Evolutionary conservation across 2,797 vertebrate genomes (phyloP).

Genomic region (Tapirus indicus): DNA sequence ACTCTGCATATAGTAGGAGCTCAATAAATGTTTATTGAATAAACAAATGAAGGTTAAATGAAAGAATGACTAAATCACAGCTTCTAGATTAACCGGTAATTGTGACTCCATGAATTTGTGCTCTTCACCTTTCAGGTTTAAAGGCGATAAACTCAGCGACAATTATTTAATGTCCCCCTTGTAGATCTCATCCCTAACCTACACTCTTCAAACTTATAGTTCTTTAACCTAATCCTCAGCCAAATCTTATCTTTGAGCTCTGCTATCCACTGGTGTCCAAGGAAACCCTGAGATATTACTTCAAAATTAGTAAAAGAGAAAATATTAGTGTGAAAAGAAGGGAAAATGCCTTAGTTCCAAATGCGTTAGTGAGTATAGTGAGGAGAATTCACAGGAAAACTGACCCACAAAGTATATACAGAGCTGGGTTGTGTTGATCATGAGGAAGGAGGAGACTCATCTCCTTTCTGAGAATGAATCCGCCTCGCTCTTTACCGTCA

Average conservation of each 20-base stretch:
- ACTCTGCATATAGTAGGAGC: neutral
- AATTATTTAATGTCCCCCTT: neutral
- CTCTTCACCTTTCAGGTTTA: neutral
- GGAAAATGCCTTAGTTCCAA: neutral
- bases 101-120: neutral
- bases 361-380: neutral
- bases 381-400: constrained; percentile 25
- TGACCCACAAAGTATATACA: neutral
- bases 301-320: neutral
- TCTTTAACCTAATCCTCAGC: constrained; percentile 1
- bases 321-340: neutral
- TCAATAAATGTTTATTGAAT: neutral
- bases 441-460: neutral
- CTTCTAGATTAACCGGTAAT: neutral
- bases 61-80: neutral
- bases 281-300: neutral
- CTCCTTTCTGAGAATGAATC: neutral
- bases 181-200: neutral
- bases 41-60: neutral
- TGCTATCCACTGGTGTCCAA: neutral
- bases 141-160: neutral
- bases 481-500: neutral
- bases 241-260: constrained; percentile 13
- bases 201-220: neutral
- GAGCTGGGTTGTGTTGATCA: neutral